These are phyloP conservation scores for Decapterus maruadsi DNA, from an alignment of 2,797 vertebrate genomes.

Conservation along the genomic window DNA sequence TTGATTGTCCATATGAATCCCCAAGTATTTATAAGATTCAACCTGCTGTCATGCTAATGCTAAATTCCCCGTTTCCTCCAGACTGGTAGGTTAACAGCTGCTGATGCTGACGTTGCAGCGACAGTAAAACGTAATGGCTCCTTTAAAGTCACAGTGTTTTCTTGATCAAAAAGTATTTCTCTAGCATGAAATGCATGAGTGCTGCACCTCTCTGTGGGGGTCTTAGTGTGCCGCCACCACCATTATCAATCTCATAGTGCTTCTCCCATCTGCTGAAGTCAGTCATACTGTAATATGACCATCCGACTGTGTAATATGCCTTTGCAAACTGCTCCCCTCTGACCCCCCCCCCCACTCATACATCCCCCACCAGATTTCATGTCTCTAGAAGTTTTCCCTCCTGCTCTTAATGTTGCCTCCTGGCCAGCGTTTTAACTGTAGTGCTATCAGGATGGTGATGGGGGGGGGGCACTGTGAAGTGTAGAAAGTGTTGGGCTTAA, in stretches of 20 bases:
- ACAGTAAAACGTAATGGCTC: too few relatives aligned
- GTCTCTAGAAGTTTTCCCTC: background rate
- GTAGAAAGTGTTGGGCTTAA: background rate
- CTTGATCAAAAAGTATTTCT: constrained; percentile 4
- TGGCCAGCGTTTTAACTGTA: background rate
- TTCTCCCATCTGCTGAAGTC: constrained; percentile 43
- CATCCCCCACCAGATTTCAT: background rate
- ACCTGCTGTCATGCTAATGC: too few relatives aligned
- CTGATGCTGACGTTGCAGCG: too few relatives aligned
- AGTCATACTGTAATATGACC: constrained; percentile 18
- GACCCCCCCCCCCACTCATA: background rate
- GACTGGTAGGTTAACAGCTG: too few relatives aligned
- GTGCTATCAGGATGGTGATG: background rate
- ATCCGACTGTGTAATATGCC: constrained; percentile 39
- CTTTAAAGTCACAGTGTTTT: constrained; percentile 3
- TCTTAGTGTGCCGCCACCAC: constrained; percentile 23
- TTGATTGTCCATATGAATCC: too few relatives aligned
- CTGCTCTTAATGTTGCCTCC: constrained; percentile 16
- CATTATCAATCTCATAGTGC: constrained; percentile 32
- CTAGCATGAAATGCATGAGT: background rate
- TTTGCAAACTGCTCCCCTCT: background rate
- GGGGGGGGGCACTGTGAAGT: background rate
- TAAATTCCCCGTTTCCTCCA: too few relatives aligned
- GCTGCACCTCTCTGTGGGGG: background rate
- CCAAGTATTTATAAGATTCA: too few relatives aligned